phyloP scores from a whole-genome alignment of 1,140 invertebrate genomes.

The Battus philenor region DNA sequence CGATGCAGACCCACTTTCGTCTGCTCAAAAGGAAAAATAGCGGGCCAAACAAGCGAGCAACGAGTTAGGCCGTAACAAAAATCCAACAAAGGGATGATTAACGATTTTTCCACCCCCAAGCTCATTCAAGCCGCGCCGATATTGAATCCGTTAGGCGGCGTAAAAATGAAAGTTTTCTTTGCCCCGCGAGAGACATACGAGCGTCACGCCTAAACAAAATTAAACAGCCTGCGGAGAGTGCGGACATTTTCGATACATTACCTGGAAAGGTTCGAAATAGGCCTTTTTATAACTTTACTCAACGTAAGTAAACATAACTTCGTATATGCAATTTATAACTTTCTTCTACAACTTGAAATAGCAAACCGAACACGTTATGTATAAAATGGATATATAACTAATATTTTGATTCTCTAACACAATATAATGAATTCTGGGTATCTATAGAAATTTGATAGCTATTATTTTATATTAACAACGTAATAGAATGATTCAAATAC shows the following conservation, averaged over 20 bases:
- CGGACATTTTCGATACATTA: background rate
- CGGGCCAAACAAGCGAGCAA: slow-evolving; percentile 69
- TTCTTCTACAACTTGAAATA: no score
- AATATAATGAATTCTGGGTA: no score
- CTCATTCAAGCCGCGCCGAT: slow-evolving; percentile 72
- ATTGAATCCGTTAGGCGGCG: slow-evolving; percentile 72
- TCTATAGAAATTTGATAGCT: no score
- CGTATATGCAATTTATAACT: no score
- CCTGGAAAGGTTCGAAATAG: no score
- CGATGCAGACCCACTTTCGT: slow-evolving; percentile 50
- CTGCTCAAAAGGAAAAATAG: slow-evolving; percentile 63
- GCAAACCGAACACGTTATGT: no score
- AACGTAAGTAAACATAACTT: no score
- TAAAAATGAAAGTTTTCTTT: slow-evolving; percentile 74
- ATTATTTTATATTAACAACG: no score
- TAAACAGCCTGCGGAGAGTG: slow-evolving; percentile 5
- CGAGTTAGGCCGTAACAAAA: slow-evolving; percentile 74
- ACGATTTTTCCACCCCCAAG: slow-evolving; percentile 68
- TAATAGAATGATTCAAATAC: no score
- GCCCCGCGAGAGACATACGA: slow-evolving; percentile 37
- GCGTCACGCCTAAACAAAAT: slow-evolving; percentile 13
- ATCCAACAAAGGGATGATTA: slow-evolving; percentile 75
- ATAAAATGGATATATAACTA: no score
- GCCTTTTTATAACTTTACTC: no score
- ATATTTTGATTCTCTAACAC: no score